phyloP scores from a whole-genome alignment of 1,140 invertebrate genomes.

The Aphaenogaster rudis region DNA sequence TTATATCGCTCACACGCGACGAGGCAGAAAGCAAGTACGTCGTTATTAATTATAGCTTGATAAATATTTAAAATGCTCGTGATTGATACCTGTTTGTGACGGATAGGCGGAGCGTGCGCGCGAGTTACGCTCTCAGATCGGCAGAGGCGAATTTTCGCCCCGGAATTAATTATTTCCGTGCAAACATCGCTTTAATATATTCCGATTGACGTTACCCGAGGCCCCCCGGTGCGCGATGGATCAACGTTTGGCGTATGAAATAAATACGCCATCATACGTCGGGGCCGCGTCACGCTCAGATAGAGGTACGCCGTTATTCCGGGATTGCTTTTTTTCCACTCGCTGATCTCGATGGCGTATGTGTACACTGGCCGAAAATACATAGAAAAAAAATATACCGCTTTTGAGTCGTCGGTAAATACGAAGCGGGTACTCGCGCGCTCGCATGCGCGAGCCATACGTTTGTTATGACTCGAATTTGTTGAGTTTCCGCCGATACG shows the following conservation, averaged over 20 bases:
- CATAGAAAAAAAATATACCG: slow-evolving; percentile 70
- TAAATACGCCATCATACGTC: slow-evolving; percentile 75
- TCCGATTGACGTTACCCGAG: slow-evolving; percentile 79
- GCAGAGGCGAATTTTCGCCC: slow-evolving; percentile 78
- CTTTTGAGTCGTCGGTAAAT: slow-evolving; percentile 68
- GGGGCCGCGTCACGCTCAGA: slow-evolving; percentile 56
- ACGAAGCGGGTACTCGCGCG: not conserved
- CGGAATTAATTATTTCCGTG: slow-evolving; percentile 83
- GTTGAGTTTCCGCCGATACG: slow-evolving; percentile 61
- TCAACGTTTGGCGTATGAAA: slow-evolving; percentile 75
- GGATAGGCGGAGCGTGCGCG: slow-evolving; percentile 60
- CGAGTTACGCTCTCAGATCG: slow-evolving; percentile 67
- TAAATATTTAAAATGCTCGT: slow-evolving; percentile 80
- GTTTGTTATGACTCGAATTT: slow-evolving; percentile 65
- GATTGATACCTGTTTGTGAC: slow-evolving; percentile 79
- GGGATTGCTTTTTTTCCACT: slow-evolving; percentile 72
- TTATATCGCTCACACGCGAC: slow-evolving; percentile 27
- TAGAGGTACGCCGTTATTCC: slow-evolving; percentile 65
- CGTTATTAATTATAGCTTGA: slow-evolving; percentile 79
- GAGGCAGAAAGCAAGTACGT: slow-evolving; percentile 74
- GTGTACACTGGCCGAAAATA: slow-evolving; percentile 71
- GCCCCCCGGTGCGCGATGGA: slow-evolving; percentile 58
- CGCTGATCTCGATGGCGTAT: slow-evolving; percentile 66
- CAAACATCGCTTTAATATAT: slow-evolving; percentile 85
- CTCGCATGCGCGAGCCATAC: not conserved